A percentile compares a stretch with the other conserved stretches of the same genome.
Conservation (phyloP, 1,140 invertebrate genomes). For the Diploscapter pachys region DNA sequence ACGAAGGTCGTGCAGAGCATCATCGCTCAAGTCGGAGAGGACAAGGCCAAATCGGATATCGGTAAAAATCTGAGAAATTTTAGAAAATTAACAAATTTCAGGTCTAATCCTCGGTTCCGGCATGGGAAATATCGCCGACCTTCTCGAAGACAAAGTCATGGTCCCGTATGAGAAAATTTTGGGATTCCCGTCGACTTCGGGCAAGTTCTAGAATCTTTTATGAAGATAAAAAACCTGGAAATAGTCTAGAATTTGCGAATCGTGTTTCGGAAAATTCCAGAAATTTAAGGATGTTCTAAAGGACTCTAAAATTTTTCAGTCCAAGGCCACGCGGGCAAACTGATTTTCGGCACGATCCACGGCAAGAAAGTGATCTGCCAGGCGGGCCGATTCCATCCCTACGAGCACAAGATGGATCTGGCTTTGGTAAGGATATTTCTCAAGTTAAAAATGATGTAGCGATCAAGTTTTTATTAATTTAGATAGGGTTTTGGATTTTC, state of each 20-base stretch:
- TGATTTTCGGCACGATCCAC: slow-evolving; percentile 49
- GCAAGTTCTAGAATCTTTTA: slow-evolving; percentile 23
- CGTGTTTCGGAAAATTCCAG: no score
- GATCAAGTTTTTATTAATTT: slow-evolving; percentile 9
- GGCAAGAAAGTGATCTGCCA: slow-evolving; percentile 53
- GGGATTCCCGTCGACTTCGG: slow-evolving; percentile 48
- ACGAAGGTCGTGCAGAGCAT: slow-evolving; percentile 40
- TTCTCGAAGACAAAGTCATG: slow-evolving; percentile 40
- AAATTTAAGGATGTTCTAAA: no score
- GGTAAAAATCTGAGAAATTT: background rate
- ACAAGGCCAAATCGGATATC: slow-evolving; percentile 6
- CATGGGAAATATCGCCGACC: slow-evolving; percentile 48
- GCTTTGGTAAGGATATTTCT: slow-evolving; percentile 39
- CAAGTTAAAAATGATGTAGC: background rate
- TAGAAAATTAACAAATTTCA: slow-evolving; percentile 18
- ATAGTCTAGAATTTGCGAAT: no score
- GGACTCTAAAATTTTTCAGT: slow-evolving; percentile 35
- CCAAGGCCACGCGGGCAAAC: slow-evolving; percentile 53
- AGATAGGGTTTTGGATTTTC: background rate
- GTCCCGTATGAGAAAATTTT: slow-evolving; percentile 52
- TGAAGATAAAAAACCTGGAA: background rate
- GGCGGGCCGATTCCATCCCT: slow-evolving; percentile 57
- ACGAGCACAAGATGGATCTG: slow-evolving; percentile 56
- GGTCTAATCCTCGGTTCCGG: slow-evolving; percentile 56
- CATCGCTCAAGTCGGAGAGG: slow-evolving; percentile 24